Evolutionary conservation across 2,113 vertebrate species (phyloP).

Genomic region (Gymnorhina tibicen): DNA sequence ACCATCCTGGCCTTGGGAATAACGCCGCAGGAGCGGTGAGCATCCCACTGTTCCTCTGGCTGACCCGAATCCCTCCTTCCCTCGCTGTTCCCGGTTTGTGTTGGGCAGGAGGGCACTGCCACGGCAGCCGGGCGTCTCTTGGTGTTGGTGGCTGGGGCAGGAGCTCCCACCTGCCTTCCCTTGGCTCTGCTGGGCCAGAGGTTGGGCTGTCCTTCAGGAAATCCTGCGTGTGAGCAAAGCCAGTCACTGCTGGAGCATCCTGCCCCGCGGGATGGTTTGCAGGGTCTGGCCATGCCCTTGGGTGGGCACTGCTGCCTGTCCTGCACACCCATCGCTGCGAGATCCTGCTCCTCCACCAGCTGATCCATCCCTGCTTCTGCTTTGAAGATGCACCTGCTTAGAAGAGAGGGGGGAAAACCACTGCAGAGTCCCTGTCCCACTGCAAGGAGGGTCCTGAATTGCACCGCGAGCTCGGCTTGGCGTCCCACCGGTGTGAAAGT

Average conservation of each 20-base stretch:
- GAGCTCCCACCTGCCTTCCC: neutral
- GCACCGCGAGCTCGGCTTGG: neutral
- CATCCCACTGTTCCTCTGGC: neutral
- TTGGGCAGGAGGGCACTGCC: neutral
- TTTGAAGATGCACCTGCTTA: neutral
- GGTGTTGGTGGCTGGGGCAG: neutral
- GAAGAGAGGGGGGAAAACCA: neutral
- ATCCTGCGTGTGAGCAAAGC: rapidly evolving
- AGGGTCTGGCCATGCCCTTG: neutral
- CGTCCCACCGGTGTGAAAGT: rapidly evolving
- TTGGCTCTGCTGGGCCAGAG: neutral
- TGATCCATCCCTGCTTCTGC: neutral
- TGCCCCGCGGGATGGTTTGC: rapidly evolving
- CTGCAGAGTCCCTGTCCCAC: neutral
- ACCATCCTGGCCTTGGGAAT: neutral
- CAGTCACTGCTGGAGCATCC: neutral
- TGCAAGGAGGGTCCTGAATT: neutral
- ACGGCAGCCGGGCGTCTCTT: neutral
- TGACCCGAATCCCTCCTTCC: neutral
- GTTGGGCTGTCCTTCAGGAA: neutral
- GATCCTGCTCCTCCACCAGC: neutral
- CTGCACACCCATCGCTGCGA: neutral
- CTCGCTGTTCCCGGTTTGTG: neutral
- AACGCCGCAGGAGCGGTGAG: rapidly evolving
- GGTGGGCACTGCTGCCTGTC: neutral